Conservation (phyloP, 2,888 invertebrate genomes). For the Bugulina stolonifera region DNA sequence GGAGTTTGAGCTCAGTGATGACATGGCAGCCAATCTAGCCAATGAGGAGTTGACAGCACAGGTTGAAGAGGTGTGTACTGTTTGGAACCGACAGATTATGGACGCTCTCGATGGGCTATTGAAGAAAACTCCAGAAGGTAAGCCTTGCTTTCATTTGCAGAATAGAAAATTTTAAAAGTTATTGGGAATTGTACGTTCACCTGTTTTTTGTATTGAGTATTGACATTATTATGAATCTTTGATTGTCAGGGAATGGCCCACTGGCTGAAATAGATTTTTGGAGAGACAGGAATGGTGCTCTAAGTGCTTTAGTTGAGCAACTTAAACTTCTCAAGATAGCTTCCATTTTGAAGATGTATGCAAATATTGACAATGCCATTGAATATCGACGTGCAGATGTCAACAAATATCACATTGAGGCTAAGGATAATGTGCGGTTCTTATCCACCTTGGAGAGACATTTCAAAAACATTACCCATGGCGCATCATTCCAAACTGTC, state of each 20-base stretch:
- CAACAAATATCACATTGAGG: constrained; percentile 64
- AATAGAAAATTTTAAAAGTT: too few relatives aligned
- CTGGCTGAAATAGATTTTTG: constrained; percentile 80
- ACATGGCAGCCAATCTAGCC: constrained; percentile 49
- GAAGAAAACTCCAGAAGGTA: constrained; percentile 38
- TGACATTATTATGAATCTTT: neutral
- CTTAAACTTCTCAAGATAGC: constrained; percentile 67
- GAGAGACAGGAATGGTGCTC: constrained; percentile 71
- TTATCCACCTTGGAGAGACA: constrained; percentile 68
- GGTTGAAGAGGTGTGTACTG: constrained; percentile 57
- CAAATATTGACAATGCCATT: constrained; percentile 59
- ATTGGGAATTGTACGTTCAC: too few relatives aligned
- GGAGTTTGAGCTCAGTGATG: constrained; percentile 35
- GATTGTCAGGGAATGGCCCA: constrained; percentile 64
- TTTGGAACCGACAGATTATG: constrained; percentile 57
- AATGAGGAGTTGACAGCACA: constrained; percentile 48
- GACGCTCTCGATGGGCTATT: constrained; percentile 45
- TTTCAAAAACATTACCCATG: constrained; percentile 68
- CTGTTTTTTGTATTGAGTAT: too few relatives aligned
- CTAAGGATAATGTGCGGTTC: constrained; percentile 72
- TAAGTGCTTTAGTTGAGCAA: constrained; percentile 75
- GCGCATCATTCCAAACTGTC: constrained; percentile 67
- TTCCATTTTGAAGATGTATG: constrained; percentile 61
- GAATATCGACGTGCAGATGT: constrained; percentile 61
- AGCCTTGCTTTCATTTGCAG: too few relatives aligned